Percentiles rank a stretch among this genome's conserved stretches.
These are phyloP conservation scores for Anabacerthia variegaticeps DNA, from an alignment of 2,797 vertebrate species.

Conservation along the genomic window DNA sequence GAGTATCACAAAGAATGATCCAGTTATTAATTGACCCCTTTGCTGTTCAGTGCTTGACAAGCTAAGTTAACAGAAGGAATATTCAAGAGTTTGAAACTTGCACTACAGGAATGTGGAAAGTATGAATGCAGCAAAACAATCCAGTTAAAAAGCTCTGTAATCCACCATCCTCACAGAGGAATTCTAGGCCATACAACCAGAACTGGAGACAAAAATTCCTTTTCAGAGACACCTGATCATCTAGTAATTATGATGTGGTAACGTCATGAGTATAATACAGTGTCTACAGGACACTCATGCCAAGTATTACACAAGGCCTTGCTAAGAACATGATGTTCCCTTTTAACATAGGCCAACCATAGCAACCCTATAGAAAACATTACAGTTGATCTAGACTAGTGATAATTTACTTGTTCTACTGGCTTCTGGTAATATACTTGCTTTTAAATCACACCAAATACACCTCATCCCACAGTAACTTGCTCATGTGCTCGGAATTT, in stretches of 20 bases:
- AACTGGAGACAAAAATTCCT: slow-evolving; percentile 38
- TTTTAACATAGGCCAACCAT: background rate
- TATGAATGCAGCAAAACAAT: background rate
- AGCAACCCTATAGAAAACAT: slow-evolving; percentile 42
- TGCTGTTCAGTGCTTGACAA: background rate
- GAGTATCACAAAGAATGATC: background rate
- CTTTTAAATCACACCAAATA: background rate
- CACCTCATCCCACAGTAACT: background rate
- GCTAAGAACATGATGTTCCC: slow-evolving; percentile 40
- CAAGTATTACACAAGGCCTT: slow-evolving; percentile 47
- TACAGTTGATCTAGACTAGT: slow-evolving; percentile 10
- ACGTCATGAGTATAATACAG: background rate
- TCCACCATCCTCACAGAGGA: background rate
- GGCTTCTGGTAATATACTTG: background rate
- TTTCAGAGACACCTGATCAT: slow-evolving; percentile 25
- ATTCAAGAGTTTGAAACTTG: background rate
- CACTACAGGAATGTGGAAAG: background rate
- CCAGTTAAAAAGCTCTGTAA: background rate
- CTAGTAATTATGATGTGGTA: slow-evolving; percentile 44
- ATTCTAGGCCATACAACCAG: slow-evolving; percentile 2
- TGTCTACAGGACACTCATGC: slow-evolving; percentile 3
- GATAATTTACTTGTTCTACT: slow-evolving; percentile 36
- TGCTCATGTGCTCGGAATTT: background rate
- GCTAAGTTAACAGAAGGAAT: background rate
- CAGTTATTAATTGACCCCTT: background rate